phyloP scores from a whole-genome alignment of 2,113 vertebrate genomes.

The Corynorhinus townsendii region DNA sequence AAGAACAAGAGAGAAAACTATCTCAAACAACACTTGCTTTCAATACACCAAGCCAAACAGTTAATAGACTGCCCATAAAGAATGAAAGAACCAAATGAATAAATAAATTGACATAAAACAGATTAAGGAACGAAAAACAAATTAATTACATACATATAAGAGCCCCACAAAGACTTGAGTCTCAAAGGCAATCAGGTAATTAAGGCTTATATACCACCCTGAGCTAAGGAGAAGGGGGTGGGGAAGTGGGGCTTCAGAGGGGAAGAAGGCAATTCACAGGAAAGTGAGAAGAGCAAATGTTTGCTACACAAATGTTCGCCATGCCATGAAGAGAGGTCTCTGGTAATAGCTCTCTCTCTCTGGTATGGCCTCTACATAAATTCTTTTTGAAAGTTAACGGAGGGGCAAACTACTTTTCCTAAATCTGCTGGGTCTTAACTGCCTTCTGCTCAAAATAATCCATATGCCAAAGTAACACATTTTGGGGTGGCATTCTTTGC shows the following conservation, averaged over 20 bases:
- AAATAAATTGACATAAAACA: background rate
- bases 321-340: background rate
- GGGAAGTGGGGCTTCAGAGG: background rate
- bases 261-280: background rate
- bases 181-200: background rate
- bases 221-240: background rate
- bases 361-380: background rate
- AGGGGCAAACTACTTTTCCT: background rate
- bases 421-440: background rate
- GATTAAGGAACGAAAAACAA: background rate
- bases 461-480: background rate
- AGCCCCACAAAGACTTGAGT: background rate
- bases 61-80: constrained; percentile 59
- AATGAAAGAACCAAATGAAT: constrained; percentile 35
- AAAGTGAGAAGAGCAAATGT: background rate
- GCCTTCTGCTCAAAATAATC: background rate
- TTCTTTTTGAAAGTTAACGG: background rate
- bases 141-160: background rate
- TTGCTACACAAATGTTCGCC: background rate
- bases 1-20: background rate
- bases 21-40: constrained; percentile 58
- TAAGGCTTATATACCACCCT: background rate
- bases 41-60: constrained; percentile 60
- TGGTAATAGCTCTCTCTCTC: background rate
- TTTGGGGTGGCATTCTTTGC: background rate